Percentiles rank a stretch among this genome's conserved stretches.
Conservation (phyloP, 2,113 vertebrate genomes). For the Apistogramma diplotaenia region DNA sequence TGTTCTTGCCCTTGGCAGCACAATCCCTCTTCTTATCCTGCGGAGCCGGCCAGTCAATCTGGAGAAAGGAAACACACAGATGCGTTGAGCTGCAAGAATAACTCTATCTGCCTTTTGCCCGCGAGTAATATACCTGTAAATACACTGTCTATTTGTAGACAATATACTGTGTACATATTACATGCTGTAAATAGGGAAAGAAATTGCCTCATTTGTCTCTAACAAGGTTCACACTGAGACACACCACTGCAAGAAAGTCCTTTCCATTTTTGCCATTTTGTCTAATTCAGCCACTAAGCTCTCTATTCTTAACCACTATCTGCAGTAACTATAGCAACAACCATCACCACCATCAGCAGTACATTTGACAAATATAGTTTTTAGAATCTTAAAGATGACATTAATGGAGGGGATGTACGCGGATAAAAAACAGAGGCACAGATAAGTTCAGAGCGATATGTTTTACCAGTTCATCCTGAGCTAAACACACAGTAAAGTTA, state of each 20-base stretch:
- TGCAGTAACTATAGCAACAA: constrained; percentile 37
- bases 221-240: neutral
- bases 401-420: neutral
- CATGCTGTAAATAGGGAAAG: neutral
- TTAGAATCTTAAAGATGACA: neutral
- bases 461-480: neutral
- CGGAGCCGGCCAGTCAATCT: constrained; percentile 80
- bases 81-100: neutral
- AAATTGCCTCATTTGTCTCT: neutral
- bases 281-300: neutral
- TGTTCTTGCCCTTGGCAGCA: constrained; percentile 78
- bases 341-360: neutral
- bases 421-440: neutral
- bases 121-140: neutral
- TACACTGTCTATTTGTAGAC: neutral
- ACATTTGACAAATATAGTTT: neutral
- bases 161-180: neutral
- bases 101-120: neutral
- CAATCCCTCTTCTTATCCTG: constrained; percentile 79
- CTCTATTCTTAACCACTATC: neutral
- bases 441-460: neutral
- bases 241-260: neutral
- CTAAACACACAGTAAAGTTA: neutral
- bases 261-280: neutral
- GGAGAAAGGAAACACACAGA: constrained; percentile 30